phyloP scores from a whole-genome alignment of 2,888 invertebrate genomes.

The Ochlodes sylvanus region DNA sequence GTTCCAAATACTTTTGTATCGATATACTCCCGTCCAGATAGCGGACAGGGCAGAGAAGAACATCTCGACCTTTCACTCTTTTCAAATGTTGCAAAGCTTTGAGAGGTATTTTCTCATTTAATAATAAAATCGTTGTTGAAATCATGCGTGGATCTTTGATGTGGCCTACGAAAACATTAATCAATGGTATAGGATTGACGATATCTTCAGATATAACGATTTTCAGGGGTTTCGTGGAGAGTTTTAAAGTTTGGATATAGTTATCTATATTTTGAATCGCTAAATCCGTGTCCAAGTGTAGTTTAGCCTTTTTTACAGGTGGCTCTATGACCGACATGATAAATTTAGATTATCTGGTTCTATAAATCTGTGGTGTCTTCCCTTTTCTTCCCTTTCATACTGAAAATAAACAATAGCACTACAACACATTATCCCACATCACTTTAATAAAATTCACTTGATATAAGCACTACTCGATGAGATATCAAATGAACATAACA shows the following conservation, averaged over 20 bases:
- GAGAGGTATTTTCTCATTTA: constrained; percentile 86
- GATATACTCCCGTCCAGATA: constrained; percentile 53
- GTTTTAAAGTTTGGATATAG: constrained; percentile 54
- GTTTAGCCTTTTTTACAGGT: constrained; percentile 58
- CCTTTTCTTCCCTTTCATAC: constrained; percentile 47
- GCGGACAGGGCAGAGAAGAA: constrained; percentile 81
- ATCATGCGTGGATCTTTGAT: constrained; percentile 86
- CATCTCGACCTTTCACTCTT: constrained; percentile 86
- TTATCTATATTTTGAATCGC: constrained; percentile 49
- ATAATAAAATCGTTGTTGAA: constrained; percentile 85
- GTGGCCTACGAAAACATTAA: constrained; percentile 85
- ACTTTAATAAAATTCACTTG: constrained; percentile 20
- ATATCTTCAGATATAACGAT: constrained; percentile 85
- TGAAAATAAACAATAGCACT: constrained; percentile 72
- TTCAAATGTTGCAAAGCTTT: constrained; percentile 89
- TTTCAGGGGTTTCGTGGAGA: constrained; percentile 59
- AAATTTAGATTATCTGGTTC: constrained; percentile 3
- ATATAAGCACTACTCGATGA: constrained; percentile 5
- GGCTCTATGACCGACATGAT: constrained; percentile 53
- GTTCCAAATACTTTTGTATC: constrained; percentile 69
- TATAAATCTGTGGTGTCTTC: constrained; percentile 34
- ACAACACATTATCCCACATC: constrained; percentile 54
- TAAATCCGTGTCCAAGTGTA: constrained; percentile 32
- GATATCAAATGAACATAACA: not conserved
- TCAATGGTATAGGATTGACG: constrained; percentile 72